Evolutionary conservation across 2,888 invertebrate genomes (phyloP).

Genomic region (Pristionchus entomophagus): DNA sequence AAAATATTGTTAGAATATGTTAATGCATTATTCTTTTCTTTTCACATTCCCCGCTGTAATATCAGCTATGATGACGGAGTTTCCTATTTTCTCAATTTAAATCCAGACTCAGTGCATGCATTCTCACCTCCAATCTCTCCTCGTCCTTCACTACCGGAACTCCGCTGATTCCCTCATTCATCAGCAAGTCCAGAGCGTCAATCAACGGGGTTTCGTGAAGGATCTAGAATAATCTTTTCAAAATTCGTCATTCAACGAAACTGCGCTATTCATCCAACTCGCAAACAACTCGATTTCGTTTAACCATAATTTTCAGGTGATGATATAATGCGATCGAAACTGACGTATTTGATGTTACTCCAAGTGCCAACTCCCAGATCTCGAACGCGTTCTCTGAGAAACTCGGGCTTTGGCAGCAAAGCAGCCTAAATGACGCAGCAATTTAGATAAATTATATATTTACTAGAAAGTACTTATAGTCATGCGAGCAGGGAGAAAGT

Average conservation of each 20-base stretch:
- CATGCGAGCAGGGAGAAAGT: no score
- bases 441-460: no score
- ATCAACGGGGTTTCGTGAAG: constrained; percentile 56
- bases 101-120: no score
- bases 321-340: background rate
- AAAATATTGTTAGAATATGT: background rate
- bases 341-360: constrained; percentile 56
- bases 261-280: no score
- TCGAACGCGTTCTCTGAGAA: constrained; percentile 50
- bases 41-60: no score
- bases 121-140: background rate
- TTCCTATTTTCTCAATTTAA: no score
- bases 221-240: constrained; percentile 49
- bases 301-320: no score
- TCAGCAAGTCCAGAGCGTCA: constrained; percentile 58
- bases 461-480: no score
- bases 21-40: no score
- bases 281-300: no score
- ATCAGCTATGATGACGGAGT: no score
- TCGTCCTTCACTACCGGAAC: constrained; percentile 56
- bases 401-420: constrained; percentile 55
- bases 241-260: background rate
- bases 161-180: constrained; percentile 58
- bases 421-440: constrained; percentile 46
- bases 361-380: constrained; percentile 57